Percentiles rank a stretch among this genome's conserved stretches.
phyloP scores from a whole-genome alignment of 2,888 invertebrate genomes.

The Lasioglossum vierecki region DNA sequence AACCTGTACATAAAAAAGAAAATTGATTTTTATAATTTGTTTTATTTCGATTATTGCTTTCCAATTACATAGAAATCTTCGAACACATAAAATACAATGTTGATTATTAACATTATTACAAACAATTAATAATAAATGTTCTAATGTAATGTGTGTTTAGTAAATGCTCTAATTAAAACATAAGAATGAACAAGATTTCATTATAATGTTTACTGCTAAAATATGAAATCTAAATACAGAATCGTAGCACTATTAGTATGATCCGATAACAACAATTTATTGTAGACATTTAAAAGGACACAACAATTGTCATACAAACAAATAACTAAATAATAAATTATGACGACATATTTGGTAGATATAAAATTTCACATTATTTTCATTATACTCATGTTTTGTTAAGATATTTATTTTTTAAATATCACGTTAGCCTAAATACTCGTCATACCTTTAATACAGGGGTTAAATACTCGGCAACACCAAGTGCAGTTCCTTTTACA shows the following conservation, averaged over 20 bases:
- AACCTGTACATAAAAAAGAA: slow-evolving; percentile 18
- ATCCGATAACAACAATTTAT: not conserved
- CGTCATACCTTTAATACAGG: slow-evolving; percentile 95
- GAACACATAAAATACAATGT: not conserved
- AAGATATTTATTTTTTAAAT: slow-evolving; percentile 19
- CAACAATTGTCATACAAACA: not conserved
- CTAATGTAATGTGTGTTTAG: not conserved
- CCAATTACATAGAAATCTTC: slow-evolving; percentile 25
- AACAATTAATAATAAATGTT: not conserved
- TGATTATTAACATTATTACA: not conserved
- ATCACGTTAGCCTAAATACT: slow-evolving; percentile 8
- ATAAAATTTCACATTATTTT: slow-evolving; percentile 20
- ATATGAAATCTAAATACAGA: not conserved
- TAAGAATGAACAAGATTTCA: not conserved
- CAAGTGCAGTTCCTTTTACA: slow-evolving; percentile 97
- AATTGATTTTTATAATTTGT: slow-evolving; percentile 25
- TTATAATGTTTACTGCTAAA: not conserved
- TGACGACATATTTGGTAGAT: not conserved
- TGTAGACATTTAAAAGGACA: not conserved
- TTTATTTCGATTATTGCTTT: slow-evolving; percentile 35
- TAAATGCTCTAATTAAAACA: slow-evolving; percentile 1
- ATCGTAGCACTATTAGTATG: slow-evolving; percentile 5
- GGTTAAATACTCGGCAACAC: slow-evolving; percentile 97
- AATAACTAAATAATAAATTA: slow-evolving; percentile 5
- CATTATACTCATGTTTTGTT: slow-evolving; percentile 15